Evolutionary conservation across 2,113 vertebrate genomes (phyloP).

Genomic region (Rhinoderma darwinii): DNA sequence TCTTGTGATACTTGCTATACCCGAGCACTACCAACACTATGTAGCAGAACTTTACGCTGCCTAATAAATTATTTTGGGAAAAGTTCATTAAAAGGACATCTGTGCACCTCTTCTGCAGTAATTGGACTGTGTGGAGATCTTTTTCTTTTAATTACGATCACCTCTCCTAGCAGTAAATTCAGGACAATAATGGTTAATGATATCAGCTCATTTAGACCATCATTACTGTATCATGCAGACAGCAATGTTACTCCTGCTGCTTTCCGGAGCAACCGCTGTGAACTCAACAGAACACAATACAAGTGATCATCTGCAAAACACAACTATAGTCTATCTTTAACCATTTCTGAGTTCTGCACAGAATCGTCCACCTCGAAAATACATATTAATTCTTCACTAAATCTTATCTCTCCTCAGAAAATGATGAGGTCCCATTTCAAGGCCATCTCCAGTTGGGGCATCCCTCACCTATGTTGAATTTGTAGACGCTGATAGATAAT

Average conservation of each 20-base stretch:
- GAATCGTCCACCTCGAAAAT: not conserved
- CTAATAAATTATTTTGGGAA: slow-evolving; percentile 42
- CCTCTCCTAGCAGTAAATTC: slow-evolving; percentile 51
- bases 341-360: not conserved
- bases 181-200: slow-evolving; percentile 58
- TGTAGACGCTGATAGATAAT: no score
- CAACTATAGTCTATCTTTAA: not conserved
- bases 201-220: slow-evolving; percentile 57
- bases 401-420: not conserved
- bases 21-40: not conserved
- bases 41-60: slow-evolving; percentile 1
- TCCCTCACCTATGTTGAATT: not conserved
- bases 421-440: not conserved
- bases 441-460: not conserved
- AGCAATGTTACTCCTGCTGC: slow-evolving; percentile 54
- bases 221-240: slow-evolving; percentile 52
- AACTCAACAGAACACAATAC: slow-evolving; percentile 51
- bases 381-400: not conserved
- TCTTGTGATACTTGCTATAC: slow-evolving; percentile 4
- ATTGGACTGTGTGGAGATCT: slow-evolving; percentile 26
- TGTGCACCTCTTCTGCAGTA: slow-evolving; percentile 29
- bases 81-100: slow-evolving; percentile 53
- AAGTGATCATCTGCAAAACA: slow-evolving; percentile 51
- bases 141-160: slow-evolving; percentile 50
- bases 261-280: slow-evolving; percentile 51